These are phyloP conservation scores for Trichonephila clavata DNA, from an alignment of 1,140 invertebrate genomes.

Conservation along the genomic window DNA sequence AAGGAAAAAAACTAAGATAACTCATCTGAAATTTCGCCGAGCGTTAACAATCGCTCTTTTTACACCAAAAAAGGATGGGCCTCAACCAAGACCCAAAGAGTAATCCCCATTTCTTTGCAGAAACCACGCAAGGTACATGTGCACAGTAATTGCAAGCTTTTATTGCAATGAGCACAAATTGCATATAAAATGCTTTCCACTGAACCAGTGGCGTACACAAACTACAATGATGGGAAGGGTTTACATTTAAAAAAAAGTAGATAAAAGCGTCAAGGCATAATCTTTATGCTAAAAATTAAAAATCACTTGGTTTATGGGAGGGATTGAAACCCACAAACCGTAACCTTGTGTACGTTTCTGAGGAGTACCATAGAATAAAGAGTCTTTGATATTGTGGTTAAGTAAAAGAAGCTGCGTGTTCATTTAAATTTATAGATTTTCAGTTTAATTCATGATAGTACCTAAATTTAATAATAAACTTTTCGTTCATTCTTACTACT, in stretches of 20 bases:
- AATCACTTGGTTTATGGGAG: too few relatives aligned
- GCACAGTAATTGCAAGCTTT: neutral
- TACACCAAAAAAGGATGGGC: neutral
- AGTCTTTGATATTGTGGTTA: neutral
- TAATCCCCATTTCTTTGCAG: neutral
- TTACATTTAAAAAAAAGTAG: too few relatives aligned
- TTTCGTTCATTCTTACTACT: neutral
- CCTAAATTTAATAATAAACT: neutral
- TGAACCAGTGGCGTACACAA: neutral
- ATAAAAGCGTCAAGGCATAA: too few relatives aligned
- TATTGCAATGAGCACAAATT: neutral
- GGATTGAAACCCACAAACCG: too few relatives aligned
- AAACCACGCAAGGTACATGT: neutral
- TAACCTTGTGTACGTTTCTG: too few relatives aligned
- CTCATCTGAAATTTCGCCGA: neutral
- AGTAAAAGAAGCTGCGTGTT: neutral
- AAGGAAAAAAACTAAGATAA: neutral
- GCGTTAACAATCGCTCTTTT: neutral
- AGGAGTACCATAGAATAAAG: too few relatives aligned
- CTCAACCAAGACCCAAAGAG: neutral
- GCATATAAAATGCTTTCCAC: neutral
- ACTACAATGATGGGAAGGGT: too few relatives aligned
- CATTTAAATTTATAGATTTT: neutral
- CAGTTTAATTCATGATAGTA: neutral
- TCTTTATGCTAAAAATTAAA: too few relatives aligned